These are phyloP conservation scores for Diplosoma virens DNA, from an alignment of 23 tunicate genomes.

Conservation along the genomic window DNA sequence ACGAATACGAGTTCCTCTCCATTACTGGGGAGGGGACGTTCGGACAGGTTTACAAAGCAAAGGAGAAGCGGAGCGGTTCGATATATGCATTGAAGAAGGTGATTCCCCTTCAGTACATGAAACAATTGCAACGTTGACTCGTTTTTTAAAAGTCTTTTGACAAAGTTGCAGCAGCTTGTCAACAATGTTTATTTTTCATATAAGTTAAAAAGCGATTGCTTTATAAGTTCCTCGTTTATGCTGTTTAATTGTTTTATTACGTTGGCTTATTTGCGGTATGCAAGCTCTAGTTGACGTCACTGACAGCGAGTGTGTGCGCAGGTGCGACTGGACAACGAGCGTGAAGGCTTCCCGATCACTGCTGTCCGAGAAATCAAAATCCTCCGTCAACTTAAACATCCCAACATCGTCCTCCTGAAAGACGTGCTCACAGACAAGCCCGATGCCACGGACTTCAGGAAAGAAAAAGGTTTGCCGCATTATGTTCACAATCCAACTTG, in stretches of 20 bases:
- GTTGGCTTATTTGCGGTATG: too few species aligned
- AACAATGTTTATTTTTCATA: too few species aligned
- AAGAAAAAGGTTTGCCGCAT: slow-evolving; percentile 87
- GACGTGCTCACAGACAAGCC: slow-evolving; percentile 57
- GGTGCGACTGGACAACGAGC: slow-evolving; percentile 96
- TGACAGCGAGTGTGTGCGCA: too few species aligned
- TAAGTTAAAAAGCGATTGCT: too few species aligned
- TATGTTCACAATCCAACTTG: too few species aligned
- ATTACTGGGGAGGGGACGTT: slow-evolving; percentile 99
- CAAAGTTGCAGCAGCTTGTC: too few species aligned
- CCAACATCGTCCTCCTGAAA: slow-evolving; percentile 78
- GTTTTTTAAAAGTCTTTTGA: too few species aligned
- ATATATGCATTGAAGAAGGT: slow-evolving; percentile 34
- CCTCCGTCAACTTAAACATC: slow-evolving; percentile 89
- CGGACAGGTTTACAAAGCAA: slow-evolving; percentile 85
- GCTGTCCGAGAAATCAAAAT: slow-evolving; percentile 97
- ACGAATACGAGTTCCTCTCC: slow-evolving; percentile 72
- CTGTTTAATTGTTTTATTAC: too few species aligned
- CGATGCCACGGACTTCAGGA: slow-evolving; percentile 81
- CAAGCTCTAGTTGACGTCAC: too few species aligned
- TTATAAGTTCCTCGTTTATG: too few species aligned
- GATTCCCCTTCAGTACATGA: too few species aligned
- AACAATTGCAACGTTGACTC: too few species aligned
- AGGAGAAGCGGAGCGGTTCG: slow-evolving; percentile 43
- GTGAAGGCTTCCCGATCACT: slow-evolving; percentile 98